These are phyloP conservation scores for Chroicocephalus ridibundus DNA, from an alignment of 2,113 vertebrate genomes.

Conservation along the genomic window DNA sequence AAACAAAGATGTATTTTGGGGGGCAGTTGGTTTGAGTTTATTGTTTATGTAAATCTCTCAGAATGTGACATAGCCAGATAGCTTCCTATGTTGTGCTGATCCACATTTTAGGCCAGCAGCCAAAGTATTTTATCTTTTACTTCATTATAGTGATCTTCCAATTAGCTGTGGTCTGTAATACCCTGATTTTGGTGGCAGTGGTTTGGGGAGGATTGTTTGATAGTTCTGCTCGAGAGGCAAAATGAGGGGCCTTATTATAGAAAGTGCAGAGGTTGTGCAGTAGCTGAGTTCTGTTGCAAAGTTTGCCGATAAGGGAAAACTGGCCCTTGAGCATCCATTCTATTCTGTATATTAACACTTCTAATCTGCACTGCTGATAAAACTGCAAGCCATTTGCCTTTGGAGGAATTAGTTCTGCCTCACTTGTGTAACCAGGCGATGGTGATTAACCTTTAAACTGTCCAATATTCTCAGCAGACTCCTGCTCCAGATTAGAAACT, in stretches of 20 bases:
- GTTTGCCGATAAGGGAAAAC: slow-evolving; percentile 99
- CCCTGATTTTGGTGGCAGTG: slow-evolving; percentile 94
- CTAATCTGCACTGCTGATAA: slow-evolving; percentile 99
- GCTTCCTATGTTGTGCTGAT: slow-evolving; percentile 98
- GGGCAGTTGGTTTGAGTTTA: slow-evolving; percentile 92
- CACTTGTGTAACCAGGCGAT: slow-evolving; percentile 98
- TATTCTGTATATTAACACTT: slow-evolving; percentile 99
- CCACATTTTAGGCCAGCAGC: slow-evolving; percentile 98
- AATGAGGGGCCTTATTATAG: slow-evolving; percentile 99
- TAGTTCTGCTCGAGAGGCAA: slow-evolving; percentile 99
- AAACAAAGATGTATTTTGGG: slow-evolving; percentile 94
- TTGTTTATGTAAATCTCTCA: slow-evolving; percentile 99
- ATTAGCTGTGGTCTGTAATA: slow-evolving; percentile 99
- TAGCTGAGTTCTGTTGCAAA: slow-evolving; percentile 99
- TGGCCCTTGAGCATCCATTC: slow-evolving; percentile 99
- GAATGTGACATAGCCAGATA: slow-evolving; percentile 99
- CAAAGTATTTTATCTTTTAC: slow-evolving; percentile 99
- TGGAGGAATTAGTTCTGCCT: slow-evolving; percentile 99
- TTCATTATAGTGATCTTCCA: slow-evolving; percentile 99
- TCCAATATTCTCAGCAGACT: slow-evolving; percentile 99
- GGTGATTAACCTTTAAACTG: slow-evolving; percentile 99
- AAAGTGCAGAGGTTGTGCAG: slow-evolving; percentile 92
- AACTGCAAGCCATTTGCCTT: slow-evolving; percentile 99
- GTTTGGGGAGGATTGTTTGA: slow-evolving; percentile 91
- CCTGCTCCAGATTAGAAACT: slow-evolving; percentile 98